A percentile compares a stretch with the other conserved stretches of the same genome.
These are phyloP conservation scores for Decapterus maruadsi DNA, from an alignment of 2,797 vertebrate species.

Conservation along the genomic window DNA sequence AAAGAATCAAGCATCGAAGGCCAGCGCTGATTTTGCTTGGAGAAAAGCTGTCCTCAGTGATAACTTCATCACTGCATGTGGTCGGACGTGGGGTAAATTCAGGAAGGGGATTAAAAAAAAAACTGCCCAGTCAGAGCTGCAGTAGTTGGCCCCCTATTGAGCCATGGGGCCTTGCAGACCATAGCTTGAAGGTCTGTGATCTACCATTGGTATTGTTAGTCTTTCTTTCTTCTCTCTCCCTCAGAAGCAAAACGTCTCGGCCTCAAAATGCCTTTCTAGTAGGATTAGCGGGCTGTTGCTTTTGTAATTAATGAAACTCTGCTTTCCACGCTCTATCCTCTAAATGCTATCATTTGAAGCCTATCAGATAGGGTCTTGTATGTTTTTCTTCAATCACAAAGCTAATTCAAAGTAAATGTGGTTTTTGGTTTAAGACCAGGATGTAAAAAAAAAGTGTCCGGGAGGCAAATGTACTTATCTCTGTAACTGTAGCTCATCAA, in stretches of 20 bases:
- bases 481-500: conserved; percentile 64
- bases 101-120: conserved; percentile 92
- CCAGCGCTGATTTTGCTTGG: conserved; percentile 92
- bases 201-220: conserved; percentile 95
- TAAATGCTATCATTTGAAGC: conserved; percentile 90
- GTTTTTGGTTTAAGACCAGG: conserved; percentile 53
- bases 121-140: conserved; percentile 90
- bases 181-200: conserved; percentile 95
- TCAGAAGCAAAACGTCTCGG: conserved; percentile 86
- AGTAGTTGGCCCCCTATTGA: conserved; percentile 91
- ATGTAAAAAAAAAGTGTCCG: conserved; percentile 31
- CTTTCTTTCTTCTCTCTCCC: conserved; percentile 88
- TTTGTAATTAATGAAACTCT: conserved; percentile 98
- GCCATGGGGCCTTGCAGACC: conserved; percentile 90
- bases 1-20: conserved; percentile 76
- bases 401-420: conserved; percentile 71
- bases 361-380: conserved; percentile 86
- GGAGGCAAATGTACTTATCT: conserved; percentile 63
- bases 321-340: conserved; percentile 87
- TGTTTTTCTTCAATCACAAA: conserved; percentile 73
- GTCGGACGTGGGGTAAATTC: conserved; percentile 93
- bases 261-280: conserved; percentile 92
- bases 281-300: conserved; percentile 92
- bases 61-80: conserved; percentile 99
- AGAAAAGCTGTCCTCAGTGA: conserved; percentile 99